Evolutionary conservation across 2,888 invertebrate species (phyloP).

Genomic region (Athrips mouffetella): DNA sequence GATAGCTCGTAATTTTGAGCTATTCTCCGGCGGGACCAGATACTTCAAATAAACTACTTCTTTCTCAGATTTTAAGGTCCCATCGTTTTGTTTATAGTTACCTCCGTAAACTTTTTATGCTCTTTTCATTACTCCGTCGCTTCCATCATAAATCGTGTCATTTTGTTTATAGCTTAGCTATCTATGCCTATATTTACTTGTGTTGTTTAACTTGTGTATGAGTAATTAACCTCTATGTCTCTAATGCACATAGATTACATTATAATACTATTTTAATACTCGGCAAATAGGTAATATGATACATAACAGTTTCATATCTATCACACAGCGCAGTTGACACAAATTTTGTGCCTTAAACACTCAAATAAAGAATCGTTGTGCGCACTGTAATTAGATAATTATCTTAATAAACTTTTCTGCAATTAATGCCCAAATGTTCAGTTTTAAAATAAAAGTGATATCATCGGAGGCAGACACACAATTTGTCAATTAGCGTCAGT

Average conservation of each 20-base stretch:
- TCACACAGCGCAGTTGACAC: too few species aligned
- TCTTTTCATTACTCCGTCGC: not conserved
- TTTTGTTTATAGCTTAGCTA: not conserved
- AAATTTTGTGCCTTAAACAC: too few species aligned
- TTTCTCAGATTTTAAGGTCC: not conserved
- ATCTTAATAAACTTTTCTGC: too few species aligned
- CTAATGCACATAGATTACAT: not conserved
- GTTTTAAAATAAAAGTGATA: not conserved
- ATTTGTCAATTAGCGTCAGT: slow-evolving; percentile 17
- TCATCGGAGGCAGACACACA: not conserved
- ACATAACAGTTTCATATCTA: too few species aligned
- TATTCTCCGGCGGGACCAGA: too few species aligned
- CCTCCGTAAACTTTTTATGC: not conserved
- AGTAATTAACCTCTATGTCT: not conserved
- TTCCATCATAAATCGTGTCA: not conserved
- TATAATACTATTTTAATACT: too few species aligned
- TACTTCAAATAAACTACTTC: not conserved
- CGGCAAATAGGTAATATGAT: too few species aligned
- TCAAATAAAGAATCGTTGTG: too few species aligned
- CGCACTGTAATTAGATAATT: too few species aligned
- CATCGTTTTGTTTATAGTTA: not conserved
- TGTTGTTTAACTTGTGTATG: not conserved
- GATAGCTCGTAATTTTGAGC: not conserved
- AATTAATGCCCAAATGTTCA: slow-evolving; percentile 10
- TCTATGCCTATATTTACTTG: not conserved